Conservation (phyloP, 2,113 vertebrate species). For the Fukomys damarensis region DNA sequence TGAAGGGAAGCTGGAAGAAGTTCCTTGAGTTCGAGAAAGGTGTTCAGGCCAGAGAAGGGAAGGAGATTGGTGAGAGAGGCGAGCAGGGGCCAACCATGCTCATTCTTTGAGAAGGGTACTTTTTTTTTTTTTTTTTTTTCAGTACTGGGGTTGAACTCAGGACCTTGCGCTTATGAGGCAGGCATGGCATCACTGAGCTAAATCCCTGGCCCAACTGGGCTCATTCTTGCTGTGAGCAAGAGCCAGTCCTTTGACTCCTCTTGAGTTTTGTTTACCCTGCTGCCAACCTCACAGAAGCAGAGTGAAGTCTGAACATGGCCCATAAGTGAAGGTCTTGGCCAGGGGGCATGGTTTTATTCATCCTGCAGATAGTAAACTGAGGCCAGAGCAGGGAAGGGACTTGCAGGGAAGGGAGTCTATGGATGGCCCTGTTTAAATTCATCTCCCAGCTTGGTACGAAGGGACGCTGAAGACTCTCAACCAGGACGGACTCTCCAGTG, state of each 20-base stretch:
- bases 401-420: neutral
- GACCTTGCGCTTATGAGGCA: too few relatives aligned
- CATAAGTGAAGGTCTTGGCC: rapidly evolving
- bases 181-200: too few relatives aligned
- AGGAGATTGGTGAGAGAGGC: neutral
- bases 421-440: neutral
- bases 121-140: too few relatives aligned
- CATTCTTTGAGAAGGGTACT: too few relatives aligned
- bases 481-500: neutral
- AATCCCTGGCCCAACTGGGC: too few relatives aligned
- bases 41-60: neutral
- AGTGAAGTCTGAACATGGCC: neutral
- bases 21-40: neutral
- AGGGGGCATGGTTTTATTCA: neutral
- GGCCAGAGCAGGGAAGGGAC: neutral
- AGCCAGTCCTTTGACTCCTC: neutral
- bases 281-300: neutral
- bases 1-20: neutral
- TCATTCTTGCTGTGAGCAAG: neutral
- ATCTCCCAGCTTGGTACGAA: neutral
- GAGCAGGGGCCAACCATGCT: neutral
- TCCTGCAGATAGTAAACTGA: neutral
- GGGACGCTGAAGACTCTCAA: neutral
- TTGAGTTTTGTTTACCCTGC: neutral
- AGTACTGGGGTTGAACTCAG: too few relatives aligned